Conservation (phyloP, 2,113 vertebrate genomes). For the Platycercus adscitus region DNA sequence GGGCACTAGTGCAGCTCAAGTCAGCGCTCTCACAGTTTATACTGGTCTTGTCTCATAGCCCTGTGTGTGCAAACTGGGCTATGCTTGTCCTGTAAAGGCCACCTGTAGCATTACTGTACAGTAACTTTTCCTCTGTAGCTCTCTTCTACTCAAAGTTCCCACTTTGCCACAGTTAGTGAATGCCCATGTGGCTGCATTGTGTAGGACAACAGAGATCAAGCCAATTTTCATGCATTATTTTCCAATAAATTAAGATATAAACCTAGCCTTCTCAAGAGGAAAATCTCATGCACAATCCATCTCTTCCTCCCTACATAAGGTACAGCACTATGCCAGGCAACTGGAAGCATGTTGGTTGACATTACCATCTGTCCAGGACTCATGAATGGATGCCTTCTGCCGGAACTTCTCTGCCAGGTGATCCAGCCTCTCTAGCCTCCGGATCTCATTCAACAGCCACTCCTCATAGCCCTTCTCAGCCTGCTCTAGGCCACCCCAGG, state of each 20-base stretch:
- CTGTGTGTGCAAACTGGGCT: background rate
- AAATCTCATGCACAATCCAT: background rate
- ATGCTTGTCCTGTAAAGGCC: background rate
- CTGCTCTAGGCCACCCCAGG: conserved; percentile 93
- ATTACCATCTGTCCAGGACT: conserved; percentile 97
- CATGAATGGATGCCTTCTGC: conserved; percentile 97
- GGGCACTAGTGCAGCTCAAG: background rate
- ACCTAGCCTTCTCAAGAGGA: background rate
- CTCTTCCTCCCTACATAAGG: background rate
- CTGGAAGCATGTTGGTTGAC: background rate
- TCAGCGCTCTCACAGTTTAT: background rate
- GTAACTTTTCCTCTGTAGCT: background rate
- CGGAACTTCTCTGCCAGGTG: conserved; percentile 98
- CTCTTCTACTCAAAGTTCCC: background rate
- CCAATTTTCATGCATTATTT: background rate
- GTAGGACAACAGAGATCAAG: background rate
- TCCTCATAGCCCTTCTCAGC: conserved; percentile 98
- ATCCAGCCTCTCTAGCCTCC: conserved; percentile 94
- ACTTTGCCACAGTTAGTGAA: background rate
- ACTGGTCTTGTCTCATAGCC: background rate
- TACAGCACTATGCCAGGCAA: background rate
- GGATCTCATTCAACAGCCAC: conserved; percentile 97
- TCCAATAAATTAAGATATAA: background rate
- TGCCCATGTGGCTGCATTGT: accelerated
- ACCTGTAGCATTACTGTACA: background rate